Evolutionary conservation across 2,888 invertebrate species (phyloP).

Genomic region (Leptinotarsa tumamoca): DNA sequence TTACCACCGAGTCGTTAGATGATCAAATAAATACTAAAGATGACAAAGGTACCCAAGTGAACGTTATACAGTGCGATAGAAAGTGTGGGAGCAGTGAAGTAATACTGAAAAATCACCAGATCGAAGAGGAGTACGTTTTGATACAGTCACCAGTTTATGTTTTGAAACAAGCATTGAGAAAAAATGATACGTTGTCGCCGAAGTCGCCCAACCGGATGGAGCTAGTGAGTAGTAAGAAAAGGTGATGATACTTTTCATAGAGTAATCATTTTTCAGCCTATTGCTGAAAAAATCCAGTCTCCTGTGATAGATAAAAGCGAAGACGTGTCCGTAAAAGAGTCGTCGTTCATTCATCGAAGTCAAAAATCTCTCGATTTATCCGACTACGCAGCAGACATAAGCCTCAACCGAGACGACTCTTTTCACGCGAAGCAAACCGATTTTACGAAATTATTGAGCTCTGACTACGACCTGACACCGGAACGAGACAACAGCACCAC

Average conservation of each 20-base stretch:
- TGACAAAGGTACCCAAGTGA: constrained; percentile 21
- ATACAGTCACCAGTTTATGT: constrained; percentile 22
- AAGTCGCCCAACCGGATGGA: background rate
- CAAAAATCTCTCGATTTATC: background rate
- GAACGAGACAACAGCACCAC: constrained; percentile 44
- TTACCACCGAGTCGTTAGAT: background rate
- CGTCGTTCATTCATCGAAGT: background rate
- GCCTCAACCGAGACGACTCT: background rate
- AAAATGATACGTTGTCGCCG: constrained; percentile 2
- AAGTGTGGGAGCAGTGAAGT: constrained; percentile 22
- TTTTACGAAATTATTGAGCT: constrained; percentile 40
- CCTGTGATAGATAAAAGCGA: background rate
- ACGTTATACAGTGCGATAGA: constrained; percentile 16
- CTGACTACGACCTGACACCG: constrained; percentile 53
- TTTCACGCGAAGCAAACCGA: constrained; percentile 19
- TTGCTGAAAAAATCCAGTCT: background rate
- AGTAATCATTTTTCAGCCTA: background rate
- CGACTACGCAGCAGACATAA: background rate
- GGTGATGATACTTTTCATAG: background rate
- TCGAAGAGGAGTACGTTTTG: constrained; percentile 17
- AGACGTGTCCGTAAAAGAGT: background rate
- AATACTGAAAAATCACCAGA: background rate
- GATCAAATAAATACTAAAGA: background rate
- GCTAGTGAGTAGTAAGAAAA: background rate
- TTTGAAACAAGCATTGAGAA: constrained; percentile 13